Evolutionary conservation across 2,888 invertebrate species (phyloP).

Genomic region (Pseudococcus viburni): DNA sequence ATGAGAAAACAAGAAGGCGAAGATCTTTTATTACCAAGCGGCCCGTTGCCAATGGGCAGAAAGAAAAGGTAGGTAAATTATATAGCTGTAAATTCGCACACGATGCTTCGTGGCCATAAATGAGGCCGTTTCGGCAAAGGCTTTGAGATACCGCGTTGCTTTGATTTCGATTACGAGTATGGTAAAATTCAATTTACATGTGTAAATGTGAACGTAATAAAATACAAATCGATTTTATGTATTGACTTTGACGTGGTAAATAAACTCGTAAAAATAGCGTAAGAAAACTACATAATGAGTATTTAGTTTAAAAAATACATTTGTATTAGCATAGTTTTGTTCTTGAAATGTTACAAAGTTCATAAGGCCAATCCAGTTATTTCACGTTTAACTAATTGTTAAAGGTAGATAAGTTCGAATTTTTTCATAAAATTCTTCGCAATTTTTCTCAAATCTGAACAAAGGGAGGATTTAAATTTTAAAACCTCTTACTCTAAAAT

Average conservation of each 20-base stretch:
- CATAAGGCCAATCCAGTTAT: no score
- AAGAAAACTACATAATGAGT: background rate
- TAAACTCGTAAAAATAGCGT: constrained; percentile 5
- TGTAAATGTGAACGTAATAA: background rate
- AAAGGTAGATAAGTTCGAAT: no score
- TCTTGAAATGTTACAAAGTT: no score
- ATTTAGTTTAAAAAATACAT: background rate
- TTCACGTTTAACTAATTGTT: no score
- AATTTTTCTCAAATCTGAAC: no score
- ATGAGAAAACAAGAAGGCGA: constrained; percentile 73
- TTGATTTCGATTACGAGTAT: background rate
- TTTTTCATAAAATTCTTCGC: no score
- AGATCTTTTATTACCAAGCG: constrained; percentile 62
- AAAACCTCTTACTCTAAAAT: no score
- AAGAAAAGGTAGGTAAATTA: constrained; percentile 68
- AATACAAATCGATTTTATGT: constrained; percentile 5
- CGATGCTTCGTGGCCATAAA: background rate
- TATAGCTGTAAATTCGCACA: background rate
- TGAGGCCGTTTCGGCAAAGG: background rate
- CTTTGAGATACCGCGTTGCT: background rate
- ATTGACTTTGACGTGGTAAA: background rate
- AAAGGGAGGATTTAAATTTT: no score
- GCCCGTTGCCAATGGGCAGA: constrained; percentile 67
- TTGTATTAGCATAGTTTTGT: no score
- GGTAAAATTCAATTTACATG: background rate